Evolutionary conservation across 2,113 vertebrate genomes (phyloP), one percentile per base, ranked within the genome.

Genomic region (Vulpes ferrilata): DNA sequence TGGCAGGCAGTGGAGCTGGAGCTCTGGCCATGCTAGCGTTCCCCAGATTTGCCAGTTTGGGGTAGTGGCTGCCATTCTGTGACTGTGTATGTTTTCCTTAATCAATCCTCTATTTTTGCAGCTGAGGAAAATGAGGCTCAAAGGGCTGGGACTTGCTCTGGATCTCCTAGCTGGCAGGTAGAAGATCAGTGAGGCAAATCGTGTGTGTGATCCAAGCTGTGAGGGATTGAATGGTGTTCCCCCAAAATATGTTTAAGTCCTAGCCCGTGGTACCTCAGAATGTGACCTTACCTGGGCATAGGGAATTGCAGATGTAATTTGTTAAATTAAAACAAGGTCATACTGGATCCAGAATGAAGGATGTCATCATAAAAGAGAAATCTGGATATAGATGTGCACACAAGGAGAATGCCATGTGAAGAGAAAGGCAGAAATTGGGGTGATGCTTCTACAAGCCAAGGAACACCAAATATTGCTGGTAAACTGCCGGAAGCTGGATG

Each of bases 261-360:
- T 59, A 76, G 43, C 30, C 20, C 22, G 9, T 3, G 13, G 35
- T 11, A 9, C 13, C 65, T 59, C 48, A 35, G 57, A 65, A 65
- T 32, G 76, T 88, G 90, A 30, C 59, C 59, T 93, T 65, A 30
- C 65, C 64, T 88, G 67, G 30, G 57, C 19, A 43, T n/a, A 96
- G 67, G n/a, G 55, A 25, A 59, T 64, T 82, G 90, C 48, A 30
- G 59, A 51, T 57, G 22, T 65, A 57, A 88, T 76, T 73, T 48
- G 11, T 83, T 74, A 82, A 92, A 65, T 96, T 92, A 88, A 96
- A 92, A 76, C 11, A 35, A 87, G 32, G 53, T 92, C 25, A 15
- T 55, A 15, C 55, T 1, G 4, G 48, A 82, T 88, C 32, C 59
- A 51, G 12, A 22, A 23, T 64, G 48, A 82, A 3, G 22, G 27